Base-by-base conservation (phyloP, 2,797 vertebrate genomes). In the Pipistrellus nathusii region DNA sequence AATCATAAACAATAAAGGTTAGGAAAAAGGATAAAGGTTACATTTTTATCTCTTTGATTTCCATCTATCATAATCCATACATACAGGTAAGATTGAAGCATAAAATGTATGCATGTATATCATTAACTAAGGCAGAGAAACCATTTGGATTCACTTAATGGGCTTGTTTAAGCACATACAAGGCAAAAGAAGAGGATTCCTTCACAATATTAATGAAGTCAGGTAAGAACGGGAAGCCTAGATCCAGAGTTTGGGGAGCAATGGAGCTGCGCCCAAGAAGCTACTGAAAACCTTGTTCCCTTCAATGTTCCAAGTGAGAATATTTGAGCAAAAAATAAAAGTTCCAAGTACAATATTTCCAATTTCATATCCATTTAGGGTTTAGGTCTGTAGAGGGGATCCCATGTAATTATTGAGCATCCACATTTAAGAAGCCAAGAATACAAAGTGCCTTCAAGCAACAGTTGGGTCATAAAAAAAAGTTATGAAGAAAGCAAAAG, bases 341-440 rank as follows among this genome's bases (percentile, higher is more conserved):
- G 12, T 44, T 59, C 30, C 13, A 64, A 32, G 27, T 12, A 25
- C 8, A 82, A 5, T n/a, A 53, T 59, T 93, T 88, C 32, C n/a
- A 53, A 14, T n/a, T 44, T 73, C 57, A 88, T 2, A 23, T 41
- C 20, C 15, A 25, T 25, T 87, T 13, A 30, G 11, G 44, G 25
- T 78, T 89, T 66, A 38, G 18, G 15, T 44, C n/a, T 76, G 3
- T 30, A 71, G 71, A 92, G n/a, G 17, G 32, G 9, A 76, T 5
- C 41, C 57, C 27, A 13, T 57, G 30, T 57, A 80, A 82, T 53
- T 73, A 62, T 89, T 71, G 69, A 93, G n/a, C 25, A 72, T 32
- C 83, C 88, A 59, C 48, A 5, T 8, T 91, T 94, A 82, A 94
- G 21, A 93, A 6, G 8, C 7, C 71, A 76, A 92, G 64, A 83